phyloP scores from a whole-genome alignment of 2,797 vertebrate genomes.

The Sebastes minor region DNA sequence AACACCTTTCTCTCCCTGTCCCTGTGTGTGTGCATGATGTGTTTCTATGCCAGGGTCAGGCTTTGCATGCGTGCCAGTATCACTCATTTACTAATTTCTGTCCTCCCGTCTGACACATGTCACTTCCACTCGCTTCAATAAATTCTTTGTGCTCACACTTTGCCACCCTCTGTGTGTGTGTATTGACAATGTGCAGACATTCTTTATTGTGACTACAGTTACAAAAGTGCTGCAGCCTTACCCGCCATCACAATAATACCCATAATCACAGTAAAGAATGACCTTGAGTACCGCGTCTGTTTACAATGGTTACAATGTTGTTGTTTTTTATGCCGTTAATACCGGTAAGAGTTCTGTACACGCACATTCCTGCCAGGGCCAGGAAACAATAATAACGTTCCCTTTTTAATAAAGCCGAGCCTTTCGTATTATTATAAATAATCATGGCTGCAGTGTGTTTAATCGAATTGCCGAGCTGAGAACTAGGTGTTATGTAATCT shows the following conservation, averaged over 20 bases:
- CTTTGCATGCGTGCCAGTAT: constrained; percentile 27
- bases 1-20: neutral
- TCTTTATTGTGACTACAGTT: constrained; percentile 4
- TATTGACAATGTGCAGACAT: neutral
- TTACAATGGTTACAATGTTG: neutral
- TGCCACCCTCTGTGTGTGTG: neutral
- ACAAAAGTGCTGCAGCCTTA: neutral
- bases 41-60: constrained; percentile 8
- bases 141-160: constrained; percentile 23
- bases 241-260: neutral
- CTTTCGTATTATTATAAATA: neutral
- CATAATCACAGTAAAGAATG: constrained; percentile 1
- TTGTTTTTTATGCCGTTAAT: neutral
- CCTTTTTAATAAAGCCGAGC: neutral
- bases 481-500: constrained; percentile 35
- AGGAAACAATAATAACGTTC: neutral
- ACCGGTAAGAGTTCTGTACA: neutral
- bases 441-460: constrained; percentile 13
- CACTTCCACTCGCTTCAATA: constrained; percentile 59
- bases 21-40: neutral
- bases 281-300: neutral
- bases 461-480: constrained; percentile 15
- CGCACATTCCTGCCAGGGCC: neutral
- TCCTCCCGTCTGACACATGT: constrained; percentile 59
- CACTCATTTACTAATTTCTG: constrained; percentile 53